Base-by-base conservation (phyloP, 2,113 vertebrate genomes). In the Lycocorax pyrrhopterus region DNA sequence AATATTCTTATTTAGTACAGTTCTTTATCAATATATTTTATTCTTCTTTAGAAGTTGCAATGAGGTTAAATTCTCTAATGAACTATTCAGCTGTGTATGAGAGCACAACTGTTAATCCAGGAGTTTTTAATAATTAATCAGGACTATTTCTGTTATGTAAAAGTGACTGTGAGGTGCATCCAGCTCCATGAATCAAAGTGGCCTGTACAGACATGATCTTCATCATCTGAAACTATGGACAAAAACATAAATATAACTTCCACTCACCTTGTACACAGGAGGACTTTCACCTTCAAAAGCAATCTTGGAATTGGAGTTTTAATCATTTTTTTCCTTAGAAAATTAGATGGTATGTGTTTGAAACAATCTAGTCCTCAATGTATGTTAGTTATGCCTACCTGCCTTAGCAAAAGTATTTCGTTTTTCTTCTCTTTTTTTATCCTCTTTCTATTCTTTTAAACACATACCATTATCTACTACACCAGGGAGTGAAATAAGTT, bases 401-500 rank as follows among this genome's bases (percentile, higher is more conserved):
- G 55, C 59, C 87, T 84, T 85, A 93, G 78, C 37, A 95, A 82
- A 89, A 83, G 27, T 64, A 56, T 86, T 93, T 53, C 2, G 56
- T 27, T 59, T 37, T 39, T 15, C 7, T 13, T 13, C 3, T 32
- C 5, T 10, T 17, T 52, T 44, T 60, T 53, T 30, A 6, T 1
- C 13, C 0, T 46, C 3, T 21, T 51, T 59, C 62, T 75, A 35
- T 27, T 59, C 73, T 71, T 74, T 90, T 39, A 3, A 80, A 39
- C 9, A 35, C 32, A 47, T 43, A 53, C 86, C 81, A 96, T 95
- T 96, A 95, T 88, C 88, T 94, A 33, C 84, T 86, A 39, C 91
- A 93, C 79, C 66, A 80, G 96, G 93, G 96, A 96, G 94, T 93
- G 87, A 95, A 97, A 94, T 83, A 95, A 95, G 92, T 96, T 97